These are phyloP conservation scores for Excalfactoria chinensis DNA, from an alignment of 2,113 vertebrate genomes.

Conservation along the genomic window DNA sequence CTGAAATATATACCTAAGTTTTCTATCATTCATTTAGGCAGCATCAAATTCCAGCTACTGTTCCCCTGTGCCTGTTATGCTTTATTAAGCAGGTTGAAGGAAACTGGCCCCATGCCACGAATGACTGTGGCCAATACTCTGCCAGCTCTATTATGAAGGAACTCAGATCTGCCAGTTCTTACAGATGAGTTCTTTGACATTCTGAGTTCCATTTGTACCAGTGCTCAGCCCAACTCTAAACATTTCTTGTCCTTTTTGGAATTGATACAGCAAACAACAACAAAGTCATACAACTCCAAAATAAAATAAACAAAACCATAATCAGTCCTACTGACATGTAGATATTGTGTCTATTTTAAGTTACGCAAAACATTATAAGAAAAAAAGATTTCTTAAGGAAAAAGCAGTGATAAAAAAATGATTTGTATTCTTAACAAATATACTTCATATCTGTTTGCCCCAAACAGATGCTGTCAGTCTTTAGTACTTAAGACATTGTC, in stretches of 20 bases:
- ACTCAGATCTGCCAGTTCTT: conserved; percentile 28
- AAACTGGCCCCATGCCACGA: neutral
- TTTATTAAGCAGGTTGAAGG: conserved; percentile 49
- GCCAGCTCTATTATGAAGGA: conserved; percentile 13
- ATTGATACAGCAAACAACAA: neutral
- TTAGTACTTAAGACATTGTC: neutral
- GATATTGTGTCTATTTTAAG: neutral
- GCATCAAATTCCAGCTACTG: neutral
- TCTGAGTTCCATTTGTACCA: conserved; percentile 10
- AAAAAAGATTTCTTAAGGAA: neutral
- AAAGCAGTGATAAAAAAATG: neutral
- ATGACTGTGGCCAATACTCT: conserved; percentile 6
- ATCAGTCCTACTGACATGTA: neutral
- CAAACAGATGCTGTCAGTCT: neutral
- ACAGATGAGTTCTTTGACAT: neutral
- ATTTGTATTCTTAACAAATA: neutral
- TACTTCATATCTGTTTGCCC: neutral
- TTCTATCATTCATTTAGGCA: conserved; percentile 35
- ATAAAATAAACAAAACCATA: neutral
- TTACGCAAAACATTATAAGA: rapidly evolving
- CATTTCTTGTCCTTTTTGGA: neutral
- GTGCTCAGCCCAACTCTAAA: neutral
- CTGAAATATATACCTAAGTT: neutral
- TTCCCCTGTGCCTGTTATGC: neutral
- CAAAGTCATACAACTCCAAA: neutral